Evolutionary conservation across 30 jellyfish, hydroid and myxozoan species (phyloP), one percentile per base, ranked within the genome.

Genomic region (Hydractinia symbiolongicarpus): DNA sequence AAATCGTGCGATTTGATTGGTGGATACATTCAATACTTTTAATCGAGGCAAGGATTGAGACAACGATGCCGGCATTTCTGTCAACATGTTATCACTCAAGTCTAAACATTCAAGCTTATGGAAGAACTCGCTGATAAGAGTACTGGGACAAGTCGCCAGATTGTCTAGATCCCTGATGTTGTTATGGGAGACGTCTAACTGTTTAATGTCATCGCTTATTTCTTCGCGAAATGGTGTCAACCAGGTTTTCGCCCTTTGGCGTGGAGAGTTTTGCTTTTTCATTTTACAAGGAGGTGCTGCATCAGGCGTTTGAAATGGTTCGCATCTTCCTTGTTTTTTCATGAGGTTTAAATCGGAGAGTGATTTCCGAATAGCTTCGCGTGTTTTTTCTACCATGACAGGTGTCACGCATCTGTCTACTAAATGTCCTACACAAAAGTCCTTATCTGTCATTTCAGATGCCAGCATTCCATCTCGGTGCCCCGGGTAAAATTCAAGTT

Each of bases 101-200:
- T 93, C 95, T 1, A 93, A 88, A 9, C 72, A 81, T 30, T 83
- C 94, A 4, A 93, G 96, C 60, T 90, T 86, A 4, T 61, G 62
- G 73, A 93, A 81, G 14, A 86, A 82, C 9, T 79, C 68, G 44
- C 64, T 84, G 11, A 93, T 75, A 10, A 57, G 61, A 4, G 56
- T 58, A 58, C 69, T 76, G 16, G 54, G 10, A 77, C 60, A 9
- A 52, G 73, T n/a, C 30, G 85, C 55, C 4, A 93, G 44, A 44
- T 72, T 75, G 54, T 83, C 88, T 54, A 93, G 10, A n/a, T 74
- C 61, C 30, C 90, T 50, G 49, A 93, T 55, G 8, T 56, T 64
- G 83, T 93, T 93, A 54, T 81, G 71, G 51, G 98, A 93, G 61
- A 93, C n/a, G 72, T 93, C 98, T 8, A 93, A 82, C 21, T 81